phyloP scores from a whole-genome alignment of 92 coral and sea anemone genomes.

The Umimayanthus kanabou region DNA sequence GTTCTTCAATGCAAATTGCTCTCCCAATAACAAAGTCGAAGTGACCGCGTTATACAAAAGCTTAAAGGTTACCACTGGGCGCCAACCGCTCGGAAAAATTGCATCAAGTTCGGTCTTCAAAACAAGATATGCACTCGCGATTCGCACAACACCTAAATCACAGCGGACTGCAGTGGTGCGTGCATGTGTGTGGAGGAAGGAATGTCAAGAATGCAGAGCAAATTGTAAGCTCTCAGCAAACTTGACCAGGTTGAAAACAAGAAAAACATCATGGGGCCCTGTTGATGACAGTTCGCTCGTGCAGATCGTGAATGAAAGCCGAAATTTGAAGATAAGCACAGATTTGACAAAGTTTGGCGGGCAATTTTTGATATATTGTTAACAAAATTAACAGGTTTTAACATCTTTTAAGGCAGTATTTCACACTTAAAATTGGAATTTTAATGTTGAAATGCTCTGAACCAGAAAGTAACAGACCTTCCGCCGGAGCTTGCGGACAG shows the following conservation, averaged over 20 bases:
- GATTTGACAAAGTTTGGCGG: background rate
- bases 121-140: background rate
- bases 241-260: background rate
- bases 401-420: background rate
- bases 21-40: background rate
- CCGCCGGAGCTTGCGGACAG: background rate
- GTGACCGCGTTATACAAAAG: background rate
- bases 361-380: background rate
- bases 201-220: conserved; percentile 25
- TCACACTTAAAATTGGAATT: background rate
- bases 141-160: background rate
- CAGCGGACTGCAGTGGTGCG: conserved; percentile 9
- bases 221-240: conserved; percentile 1
- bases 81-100: background rate
- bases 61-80: background rate
- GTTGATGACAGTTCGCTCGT: conserved; percentile 38
- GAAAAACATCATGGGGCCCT: conserved; percentile 33
- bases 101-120: background rate
- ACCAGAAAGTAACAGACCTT: background rate
- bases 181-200: background rate
- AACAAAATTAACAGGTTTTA: background rate
- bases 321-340: background rate
- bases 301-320: conserved; percentile 10
- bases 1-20: conserved; percentile 44
- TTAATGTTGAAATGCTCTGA: background rate